phyloP scores from a whole-genome alignment of 1,140 invertebrate genomes.

The Caerostris extrusa region DNA sequence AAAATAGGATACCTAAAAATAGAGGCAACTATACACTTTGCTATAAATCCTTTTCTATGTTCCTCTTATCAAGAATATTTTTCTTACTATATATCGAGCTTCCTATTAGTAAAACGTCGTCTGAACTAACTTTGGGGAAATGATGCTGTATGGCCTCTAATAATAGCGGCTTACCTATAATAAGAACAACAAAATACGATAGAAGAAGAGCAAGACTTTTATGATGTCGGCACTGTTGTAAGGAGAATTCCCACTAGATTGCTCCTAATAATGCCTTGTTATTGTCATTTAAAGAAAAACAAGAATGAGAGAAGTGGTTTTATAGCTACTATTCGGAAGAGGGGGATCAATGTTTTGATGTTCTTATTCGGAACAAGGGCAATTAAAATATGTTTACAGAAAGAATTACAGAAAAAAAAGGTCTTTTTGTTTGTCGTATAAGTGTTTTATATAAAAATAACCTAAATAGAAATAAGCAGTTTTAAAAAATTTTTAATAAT shows the following conservation, averaged over 20 bases:
- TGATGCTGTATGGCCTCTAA: background rate
- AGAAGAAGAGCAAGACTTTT: background rate
- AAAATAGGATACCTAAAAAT: background rate
- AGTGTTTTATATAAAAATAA: background rate
- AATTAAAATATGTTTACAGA: background rate
- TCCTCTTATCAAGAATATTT: too few relatives aligned
- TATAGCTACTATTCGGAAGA: background rate
- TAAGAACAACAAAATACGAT: background rate
- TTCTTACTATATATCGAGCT: background rate
- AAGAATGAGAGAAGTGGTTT: background rate
- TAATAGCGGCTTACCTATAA: slow-evolving; percentile 50
- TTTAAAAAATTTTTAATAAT: background rate
- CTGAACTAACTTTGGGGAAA: background rate
- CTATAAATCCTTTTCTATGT: background rate
- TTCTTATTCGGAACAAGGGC: background rate
- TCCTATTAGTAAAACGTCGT: slow-evolving; percentile 14
- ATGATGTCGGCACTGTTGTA: slow-evolving; percentile 28
- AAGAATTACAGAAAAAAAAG: background rate
- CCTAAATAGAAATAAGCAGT: background rate
- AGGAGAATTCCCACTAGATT: background rate
- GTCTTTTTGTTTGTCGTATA: background rate
- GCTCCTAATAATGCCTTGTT: slow-evolving; percentile 55
- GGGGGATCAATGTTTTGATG: background rate
- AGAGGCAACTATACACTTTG: background rate
- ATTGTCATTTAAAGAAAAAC: background rate